These are phyloP conservation scores for Hydrolagus colliei DNA, from an alignment of 2,797 vertebrate species.

Conservation along the genomic window DNA sequence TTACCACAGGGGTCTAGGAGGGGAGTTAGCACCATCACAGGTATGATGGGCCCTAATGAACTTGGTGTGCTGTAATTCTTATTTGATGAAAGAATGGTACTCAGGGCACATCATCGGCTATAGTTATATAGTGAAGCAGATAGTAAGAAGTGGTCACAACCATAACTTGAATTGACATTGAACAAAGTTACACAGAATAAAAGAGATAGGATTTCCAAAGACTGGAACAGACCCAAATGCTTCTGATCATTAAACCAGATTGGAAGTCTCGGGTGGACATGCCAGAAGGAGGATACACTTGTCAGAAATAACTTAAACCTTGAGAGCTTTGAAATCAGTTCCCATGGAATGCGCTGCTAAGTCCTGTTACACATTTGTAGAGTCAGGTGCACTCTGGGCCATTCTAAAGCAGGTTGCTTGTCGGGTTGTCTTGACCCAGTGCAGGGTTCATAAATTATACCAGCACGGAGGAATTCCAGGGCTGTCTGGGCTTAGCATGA, in stretches of 20 bases:
- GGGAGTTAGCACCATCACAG: too few species aligned
- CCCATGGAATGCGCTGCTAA: constrained; percentile 50
- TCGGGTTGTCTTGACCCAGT: constrained; percentile 45
- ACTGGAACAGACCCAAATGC: constrained; percentile 54
- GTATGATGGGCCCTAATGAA: too few species aligned
- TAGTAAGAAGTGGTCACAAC: not conserved
- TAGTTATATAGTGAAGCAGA: constrained; percentile 5
- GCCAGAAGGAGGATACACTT: constrained; percentile 44
- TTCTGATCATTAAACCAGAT: constrained; percentile 47
- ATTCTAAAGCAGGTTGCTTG: constrained; percentile 55
- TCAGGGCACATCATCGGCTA: not conserved
- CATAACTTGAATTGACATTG: constrained; percentile 8
- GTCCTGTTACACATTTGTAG: constrained; percentile 62
- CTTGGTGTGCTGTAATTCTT: too few species aligned
- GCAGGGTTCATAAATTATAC: constrained; percentile 43
- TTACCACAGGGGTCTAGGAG: too few species aligned
- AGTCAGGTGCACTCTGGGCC: constrained; percentile 67
- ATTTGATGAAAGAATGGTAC: not conserved
- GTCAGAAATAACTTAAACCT: constrained; percentile 49
- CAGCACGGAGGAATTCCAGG: constrained; percentile 47
- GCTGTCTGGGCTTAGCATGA: constrained; percentile 39
- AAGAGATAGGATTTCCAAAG: constrained; percentile 47
- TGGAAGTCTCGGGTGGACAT: constrained; percentile 59
- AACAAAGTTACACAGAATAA: constrained; percentile 28
- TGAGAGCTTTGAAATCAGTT: constrained; percentile 68